phyloP scores from a whole-genome alignment of 2,888 invertebrate species.

The Phorcus lineatus region DNA sequence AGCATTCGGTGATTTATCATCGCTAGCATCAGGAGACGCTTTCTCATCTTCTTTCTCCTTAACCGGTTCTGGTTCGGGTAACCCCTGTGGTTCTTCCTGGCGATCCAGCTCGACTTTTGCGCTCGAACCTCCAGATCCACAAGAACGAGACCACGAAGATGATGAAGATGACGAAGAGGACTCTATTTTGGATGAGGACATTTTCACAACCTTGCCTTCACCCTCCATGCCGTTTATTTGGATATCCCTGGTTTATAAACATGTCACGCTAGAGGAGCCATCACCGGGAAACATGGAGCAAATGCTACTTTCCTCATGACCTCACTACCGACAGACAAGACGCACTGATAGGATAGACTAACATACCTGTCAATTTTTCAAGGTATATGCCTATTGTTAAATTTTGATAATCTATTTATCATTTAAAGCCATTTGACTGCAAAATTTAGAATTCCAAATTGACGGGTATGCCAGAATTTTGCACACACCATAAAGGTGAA shows the following conservation, averaged over 20 bases:
- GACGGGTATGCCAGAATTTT: conserved; percentile 17
- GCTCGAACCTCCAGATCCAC: neutral
- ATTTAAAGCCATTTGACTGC: neutral
- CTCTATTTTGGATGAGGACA: neutral
- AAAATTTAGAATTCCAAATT: conserved; percentile 12
- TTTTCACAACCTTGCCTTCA: neutral
- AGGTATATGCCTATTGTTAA: neutral
- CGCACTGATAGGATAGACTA: conserved; percentile 17
- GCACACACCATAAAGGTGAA: neutral
- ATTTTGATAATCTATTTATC: neutral
- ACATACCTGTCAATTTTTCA: conserved; percentile 19
- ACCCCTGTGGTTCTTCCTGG: neutral
- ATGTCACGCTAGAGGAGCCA: conserved; percentile 4
- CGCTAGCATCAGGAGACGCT: neutral
- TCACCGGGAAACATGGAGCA: neutral
- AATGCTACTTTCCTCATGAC: neutral
- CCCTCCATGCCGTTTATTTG: neutral
- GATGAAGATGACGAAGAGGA: neutral
- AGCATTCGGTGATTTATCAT: neutral
- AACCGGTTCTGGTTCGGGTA: conserved; percentile 6
- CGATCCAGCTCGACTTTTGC: neutral
- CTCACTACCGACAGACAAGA: conserved; percentile 9
- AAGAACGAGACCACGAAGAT: neutral
- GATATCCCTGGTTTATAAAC: conserved; percentile 15
- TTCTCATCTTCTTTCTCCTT: neutral